Conservation (phyloP, 2,888 invertebrate species). For the Tipula lateralis region DNA sequence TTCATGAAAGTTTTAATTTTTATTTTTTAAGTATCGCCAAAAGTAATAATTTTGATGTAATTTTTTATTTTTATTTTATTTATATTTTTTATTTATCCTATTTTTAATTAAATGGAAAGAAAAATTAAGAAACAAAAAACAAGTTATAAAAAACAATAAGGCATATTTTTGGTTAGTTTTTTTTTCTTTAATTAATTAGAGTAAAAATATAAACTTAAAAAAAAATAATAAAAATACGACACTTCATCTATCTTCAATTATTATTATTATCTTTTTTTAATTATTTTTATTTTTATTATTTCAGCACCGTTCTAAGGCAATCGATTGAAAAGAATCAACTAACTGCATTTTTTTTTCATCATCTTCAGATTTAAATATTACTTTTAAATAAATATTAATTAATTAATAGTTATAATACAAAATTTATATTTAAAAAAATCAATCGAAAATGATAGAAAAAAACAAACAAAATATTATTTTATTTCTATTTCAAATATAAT, state of each 20-base stretch:
- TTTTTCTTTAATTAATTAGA: constrained; percentile 14
- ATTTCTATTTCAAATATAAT: not conserved
- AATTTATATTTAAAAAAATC: not conserved
- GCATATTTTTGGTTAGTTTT: constrained; percentile 28
- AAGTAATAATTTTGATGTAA: constrained; percentile 20
- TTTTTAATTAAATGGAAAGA: constrained; percentile 25
- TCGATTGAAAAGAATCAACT: constrained; percentile 33
- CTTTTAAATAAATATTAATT: constrained; percentile 25
- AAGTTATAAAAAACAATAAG: constrained; percentile 28
- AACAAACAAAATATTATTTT: not conserved
- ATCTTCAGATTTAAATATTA: constrained; percentile 27
- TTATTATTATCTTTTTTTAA: constrained; percentile 27
- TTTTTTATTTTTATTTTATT: constrained; percentile 26
- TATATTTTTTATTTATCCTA: constrained; percentile 25
- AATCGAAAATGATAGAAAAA: not conserved
- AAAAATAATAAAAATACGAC: constrained; percentile 26
- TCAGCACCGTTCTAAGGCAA: constrained; percentile 36
- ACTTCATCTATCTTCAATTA: constrained; percentile 21
- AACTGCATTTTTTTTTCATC: constrained; percentile 29
- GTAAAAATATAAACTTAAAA: constrained; percentile 24
- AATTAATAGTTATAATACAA: constrained; percentile 28
- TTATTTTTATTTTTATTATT: constrained; percentile 30
- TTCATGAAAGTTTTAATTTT: constrained; percentile 29
- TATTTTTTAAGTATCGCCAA: constrained; percentile 28
- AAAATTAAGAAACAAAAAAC: constrained; percentile 20